Percentiles rank a stretch among this genome's conserved stretches.
phyloP scores from a whole-genome alignment of 2,113 vertebrate genomes.

The Podarcis muralis region DNA sequence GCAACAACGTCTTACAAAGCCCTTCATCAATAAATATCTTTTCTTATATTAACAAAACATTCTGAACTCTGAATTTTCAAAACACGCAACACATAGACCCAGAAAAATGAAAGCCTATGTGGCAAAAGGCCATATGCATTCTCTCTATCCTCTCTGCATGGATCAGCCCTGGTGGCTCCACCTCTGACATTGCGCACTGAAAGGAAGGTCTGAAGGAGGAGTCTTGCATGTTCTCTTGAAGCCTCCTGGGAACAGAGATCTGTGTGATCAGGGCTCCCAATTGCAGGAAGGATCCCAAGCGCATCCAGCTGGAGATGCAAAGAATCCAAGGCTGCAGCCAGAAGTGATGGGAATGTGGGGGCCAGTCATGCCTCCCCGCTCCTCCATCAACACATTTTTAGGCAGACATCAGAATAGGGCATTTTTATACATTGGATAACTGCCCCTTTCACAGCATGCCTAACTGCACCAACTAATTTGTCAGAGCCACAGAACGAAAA shows the following conservation, averaged over 20 bases:
- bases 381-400: no score
- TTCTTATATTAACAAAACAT: neutral
- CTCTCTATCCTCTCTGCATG: neutral
- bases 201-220: neutral
- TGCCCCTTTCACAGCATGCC: neutral
- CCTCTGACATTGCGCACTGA: neutral
- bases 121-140: neutral
- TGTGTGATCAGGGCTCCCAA: neutral
- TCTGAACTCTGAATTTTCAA: neutral
- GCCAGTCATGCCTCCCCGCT: no score
- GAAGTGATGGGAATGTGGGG: no score
- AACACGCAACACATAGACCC: neutral
- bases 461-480: neutral
- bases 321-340: no score
- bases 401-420: no score
- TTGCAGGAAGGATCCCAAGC: neutral
- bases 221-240: neutral
- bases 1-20: neutral
- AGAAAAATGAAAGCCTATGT: neutral
- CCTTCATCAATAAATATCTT: neutral
- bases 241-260: neutral
- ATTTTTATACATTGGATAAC: neutral
- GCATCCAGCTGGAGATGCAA: neutral
- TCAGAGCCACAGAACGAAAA: neutral
- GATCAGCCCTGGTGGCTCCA: neutral